Evolutionary conservation across 2,888 invertebrate species (phyloP).

Genomic region (Acanthosepion esculentum): DNA sequence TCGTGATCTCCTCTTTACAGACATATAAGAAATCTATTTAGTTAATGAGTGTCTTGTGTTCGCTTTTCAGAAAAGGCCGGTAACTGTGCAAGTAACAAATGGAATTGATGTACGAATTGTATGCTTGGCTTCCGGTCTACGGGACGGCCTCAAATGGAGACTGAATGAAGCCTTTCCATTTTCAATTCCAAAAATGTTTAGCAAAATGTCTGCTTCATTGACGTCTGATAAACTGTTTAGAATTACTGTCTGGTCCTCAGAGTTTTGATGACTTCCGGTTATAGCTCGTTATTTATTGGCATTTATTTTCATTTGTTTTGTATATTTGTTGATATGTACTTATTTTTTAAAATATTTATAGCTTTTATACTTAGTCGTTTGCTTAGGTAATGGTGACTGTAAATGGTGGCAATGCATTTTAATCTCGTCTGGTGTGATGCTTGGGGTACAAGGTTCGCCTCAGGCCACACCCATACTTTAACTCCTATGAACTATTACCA

Average conservation of each 20-base stretch:
- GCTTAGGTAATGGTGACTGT: background rate
- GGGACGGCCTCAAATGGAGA: background rate
- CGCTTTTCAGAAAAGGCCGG: conserved; percentile 9
- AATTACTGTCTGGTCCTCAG: conserved; percentile 23
- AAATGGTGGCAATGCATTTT: conserved; percentile 11
- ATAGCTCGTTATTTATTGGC: background rate
- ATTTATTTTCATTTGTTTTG: background rate
- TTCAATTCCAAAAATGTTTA: conserved; percentile 33
- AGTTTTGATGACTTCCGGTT: background rate
- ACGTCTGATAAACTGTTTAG: conserved; percentile 18
- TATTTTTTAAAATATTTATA: background rate
- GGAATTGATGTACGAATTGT: conserved; percentile 21
- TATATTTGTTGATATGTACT: background rate
- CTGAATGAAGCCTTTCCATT: conserved; percentile 33
- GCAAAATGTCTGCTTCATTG: conserved; percentile 9
- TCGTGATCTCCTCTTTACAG: conserved; percentile 15
- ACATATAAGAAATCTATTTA: conserved; percentile 33
- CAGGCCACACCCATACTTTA: background rate
- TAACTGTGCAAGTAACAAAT: conserved; percentile 14
- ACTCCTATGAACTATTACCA: background rate
- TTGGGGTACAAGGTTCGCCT: background rate
- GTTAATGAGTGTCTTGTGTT: conserved; percentile 33
- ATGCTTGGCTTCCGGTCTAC: background rate
- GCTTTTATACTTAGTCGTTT: background rate
- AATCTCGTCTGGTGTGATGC: background rate